Evolutionary conservation across 2,888 invertebrate species (phyloP).

Genomic region (Dryadula phaetusa): DNA sequence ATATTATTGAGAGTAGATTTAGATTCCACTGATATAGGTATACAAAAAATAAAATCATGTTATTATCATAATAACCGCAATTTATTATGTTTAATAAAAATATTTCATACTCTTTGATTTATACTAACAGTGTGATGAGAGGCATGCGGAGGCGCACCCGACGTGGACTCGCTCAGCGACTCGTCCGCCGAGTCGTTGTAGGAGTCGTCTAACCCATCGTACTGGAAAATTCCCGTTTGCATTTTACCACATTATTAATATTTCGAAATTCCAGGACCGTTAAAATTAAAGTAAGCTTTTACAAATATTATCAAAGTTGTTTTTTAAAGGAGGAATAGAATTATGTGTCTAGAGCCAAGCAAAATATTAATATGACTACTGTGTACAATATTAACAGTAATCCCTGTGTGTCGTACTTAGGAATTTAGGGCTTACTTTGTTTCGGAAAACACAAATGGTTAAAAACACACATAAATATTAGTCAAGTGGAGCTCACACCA

Average conservation of each 20-base stretch:
- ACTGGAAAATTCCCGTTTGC: slow-evolving; percentile 71
- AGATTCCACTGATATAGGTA: no score
- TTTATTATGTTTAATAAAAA: no score
- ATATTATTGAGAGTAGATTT: no score
- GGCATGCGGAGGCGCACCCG: slow-evolving; percentile 77
- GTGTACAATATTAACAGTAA: no score
- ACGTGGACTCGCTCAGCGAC: slow-evolving; percentile 83
- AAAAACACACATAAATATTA: neutral
- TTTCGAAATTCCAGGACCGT: neutral
- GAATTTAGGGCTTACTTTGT: neutral
- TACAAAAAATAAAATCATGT: no score
- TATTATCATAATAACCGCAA: no score
- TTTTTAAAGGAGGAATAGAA: neutral
- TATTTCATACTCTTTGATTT: no score
- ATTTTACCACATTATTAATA: neutral
- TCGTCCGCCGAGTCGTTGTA: slow-evolving; percentile 85
- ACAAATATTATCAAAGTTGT: neutral
- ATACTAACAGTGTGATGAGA: slow-evolving; percentile 63
- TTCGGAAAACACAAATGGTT: neutral
- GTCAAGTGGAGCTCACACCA: neutral
- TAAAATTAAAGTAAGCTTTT: neutral
- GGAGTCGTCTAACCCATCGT: slow-evolving; percentile 91
- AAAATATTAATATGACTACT: neutral
- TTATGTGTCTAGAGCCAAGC: neutral
- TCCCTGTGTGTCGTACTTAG: no score